Evolutionary conservation across 2,113 vertebrate genomes (phyloP).

Genomic region (Oncorhynchus mykiss): DNA sequence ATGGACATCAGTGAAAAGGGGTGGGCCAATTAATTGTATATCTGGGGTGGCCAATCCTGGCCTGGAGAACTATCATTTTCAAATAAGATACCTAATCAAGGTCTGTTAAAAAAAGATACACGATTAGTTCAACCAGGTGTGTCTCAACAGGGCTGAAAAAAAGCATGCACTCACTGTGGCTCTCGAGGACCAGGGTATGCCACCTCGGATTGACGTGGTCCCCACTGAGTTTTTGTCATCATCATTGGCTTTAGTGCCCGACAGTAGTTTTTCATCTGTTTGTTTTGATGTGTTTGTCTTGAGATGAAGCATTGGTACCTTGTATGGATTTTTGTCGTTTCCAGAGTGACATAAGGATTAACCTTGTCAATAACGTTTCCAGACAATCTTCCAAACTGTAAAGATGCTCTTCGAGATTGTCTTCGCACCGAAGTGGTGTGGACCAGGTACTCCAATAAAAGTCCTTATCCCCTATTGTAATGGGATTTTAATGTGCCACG

Average conservation of each 20-base stretch:
- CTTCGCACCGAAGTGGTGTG: background rate
- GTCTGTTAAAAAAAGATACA: no score
- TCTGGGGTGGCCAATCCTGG: background rate
- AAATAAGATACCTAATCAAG: no score
- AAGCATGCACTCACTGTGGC: no score
- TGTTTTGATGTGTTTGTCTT: no score
- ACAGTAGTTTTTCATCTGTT: no score
- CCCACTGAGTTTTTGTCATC: background rate
- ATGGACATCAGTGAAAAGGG: no score
- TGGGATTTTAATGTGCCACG: background rate
- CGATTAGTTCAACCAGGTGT: no score
- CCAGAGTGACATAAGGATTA: background rate
- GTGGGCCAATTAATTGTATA: background rate
- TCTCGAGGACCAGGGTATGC: background rate
- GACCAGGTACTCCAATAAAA: constrained; percentile 39
- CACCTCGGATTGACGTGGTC: background rate
- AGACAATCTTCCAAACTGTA: constrained; percentile 4
- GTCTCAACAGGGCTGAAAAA: no score
- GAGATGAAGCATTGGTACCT: no score
- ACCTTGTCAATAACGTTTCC: background rate
- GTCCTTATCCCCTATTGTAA: background rate
- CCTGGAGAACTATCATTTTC: no score
- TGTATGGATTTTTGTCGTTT: no score
- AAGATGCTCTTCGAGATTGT: rapidly evolving
- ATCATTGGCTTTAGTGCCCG: background rate